These are phyloP conservation scores for Hemistola chrysoprasaria DNA, from an alignment of 2,888 invertebrate genomes.

Conservation along the genomic window DNA sequence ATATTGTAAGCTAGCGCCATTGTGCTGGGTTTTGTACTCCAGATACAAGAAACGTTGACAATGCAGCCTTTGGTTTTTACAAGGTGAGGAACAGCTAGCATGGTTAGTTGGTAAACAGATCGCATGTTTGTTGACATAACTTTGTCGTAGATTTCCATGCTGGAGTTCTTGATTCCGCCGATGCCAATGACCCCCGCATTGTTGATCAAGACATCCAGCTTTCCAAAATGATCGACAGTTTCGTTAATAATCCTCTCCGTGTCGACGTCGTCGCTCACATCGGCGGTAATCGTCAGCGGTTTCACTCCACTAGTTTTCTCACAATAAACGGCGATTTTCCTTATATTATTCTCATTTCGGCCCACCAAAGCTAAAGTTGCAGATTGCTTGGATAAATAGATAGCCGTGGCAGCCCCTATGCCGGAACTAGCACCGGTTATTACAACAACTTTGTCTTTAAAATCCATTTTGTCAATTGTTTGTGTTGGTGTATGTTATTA, in stretches of 20 bases:
- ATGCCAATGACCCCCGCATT: constrained; percentile 91
- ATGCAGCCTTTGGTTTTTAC: constrained; percentile 90
- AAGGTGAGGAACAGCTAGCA: constrained; percentile 91
- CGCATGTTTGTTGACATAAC: constrained; percentile 94
- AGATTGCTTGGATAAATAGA: constrained; percentile 85
- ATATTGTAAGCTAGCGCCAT: constrained; percentile 93
- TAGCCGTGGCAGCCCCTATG: constrained; percentile 87
- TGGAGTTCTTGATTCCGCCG: constrained; percentile 91
- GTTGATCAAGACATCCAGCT: constrained; percentile 90
- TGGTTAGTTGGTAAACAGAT: constrained; percentile 90
- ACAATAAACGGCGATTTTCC: constrained; percentile 64
- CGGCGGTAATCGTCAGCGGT: constrained; percentile 83
- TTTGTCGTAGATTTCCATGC: constrained; percentile 91
- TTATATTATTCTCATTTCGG: constrained; percentile 60
- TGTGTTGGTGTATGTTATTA: constrained; percentile 10
- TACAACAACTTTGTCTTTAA: constrained; percentile 83
- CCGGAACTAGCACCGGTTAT: constrained; percentile 89
- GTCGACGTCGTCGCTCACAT: constrained; percentile 86
- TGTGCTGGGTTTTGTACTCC: constrained; percentile 85
- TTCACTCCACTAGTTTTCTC: constrained; percentile 80
- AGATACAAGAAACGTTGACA: constrained; percentile 95
- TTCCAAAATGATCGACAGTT: constrained; percentile 86
- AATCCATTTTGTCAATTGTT: constrained; percentile 68
- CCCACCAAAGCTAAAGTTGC: constrained; percentile 85
- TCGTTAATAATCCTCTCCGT: constrained; percentile 84